Conservation (phyloP, 2,888 invertebrate species). For the Cephus spinipes region DNA sequence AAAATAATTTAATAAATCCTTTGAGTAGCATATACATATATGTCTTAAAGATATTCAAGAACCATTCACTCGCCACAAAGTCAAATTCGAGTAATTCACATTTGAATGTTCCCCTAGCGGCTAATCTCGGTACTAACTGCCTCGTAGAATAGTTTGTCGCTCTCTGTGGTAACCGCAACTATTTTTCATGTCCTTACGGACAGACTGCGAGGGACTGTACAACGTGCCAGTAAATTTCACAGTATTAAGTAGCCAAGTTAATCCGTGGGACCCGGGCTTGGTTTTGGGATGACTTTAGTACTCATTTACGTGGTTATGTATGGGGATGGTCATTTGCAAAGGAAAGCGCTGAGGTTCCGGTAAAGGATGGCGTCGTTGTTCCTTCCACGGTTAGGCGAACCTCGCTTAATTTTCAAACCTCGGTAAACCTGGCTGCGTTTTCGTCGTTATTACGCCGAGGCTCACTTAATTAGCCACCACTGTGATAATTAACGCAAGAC, state of each 20-base stretch:
- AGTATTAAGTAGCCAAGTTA: neutral
- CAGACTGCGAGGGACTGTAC: neutral
- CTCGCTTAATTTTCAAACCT: constrained; percentile 39
- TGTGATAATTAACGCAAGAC: neutral
- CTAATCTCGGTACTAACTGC: neutral
- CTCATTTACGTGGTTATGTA: constrained; percentile 2
- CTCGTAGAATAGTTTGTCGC: neutral
- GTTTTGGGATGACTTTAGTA: neutral
- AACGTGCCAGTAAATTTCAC: neutral
- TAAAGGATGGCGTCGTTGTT: constrained; percentile 13
- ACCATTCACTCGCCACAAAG: too few species aligned
- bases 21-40: neutral
- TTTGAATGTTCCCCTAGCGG: neutral
- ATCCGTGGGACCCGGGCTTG: neutral
- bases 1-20: neutral
- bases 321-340: neutral
- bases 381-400: constrained; percentile 27
- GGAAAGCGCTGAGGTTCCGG: neutral
- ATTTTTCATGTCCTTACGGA: neutral
- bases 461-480: constrained; percentile 25
- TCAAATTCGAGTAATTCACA: neutral
- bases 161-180: neutral
- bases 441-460: constrained; percentile 25
- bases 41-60: too few species aligned
- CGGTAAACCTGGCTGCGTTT: constrained; percentile 31